phyloP scores from a whole-genome alignment of 2,113 vertebrate genomes.

The Tragelaphus imberbis region DNA sequence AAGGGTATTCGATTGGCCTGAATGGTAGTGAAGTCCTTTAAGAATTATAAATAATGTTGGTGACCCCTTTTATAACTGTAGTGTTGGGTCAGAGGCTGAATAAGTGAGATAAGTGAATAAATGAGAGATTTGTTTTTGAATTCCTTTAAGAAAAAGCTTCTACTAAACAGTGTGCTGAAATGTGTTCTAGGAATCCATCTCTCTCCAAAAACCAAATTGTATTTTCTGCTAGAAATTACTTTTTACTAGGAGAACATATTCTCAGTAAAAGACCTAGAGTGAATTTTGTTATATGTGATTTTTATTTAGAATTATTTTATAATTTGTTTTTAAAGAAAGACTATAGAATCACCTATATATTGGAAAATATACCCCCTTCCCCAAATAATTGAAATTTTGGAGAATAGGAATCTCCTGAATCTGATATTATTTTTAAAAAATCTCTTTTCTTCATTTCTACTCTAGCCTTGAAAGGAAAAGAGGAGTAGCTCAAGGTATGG shows the following conservation, averaged over 20 bases:
- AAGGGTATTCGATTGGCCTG: background rate
- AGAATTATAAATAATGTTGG: background rate
- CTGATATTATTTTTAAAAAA: background rate
- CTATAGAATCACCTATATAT: background rate
- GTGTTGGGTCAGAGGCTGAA: background rate
- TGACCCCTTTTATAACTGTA: background rate
- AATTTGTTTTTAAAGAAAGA: background rate
- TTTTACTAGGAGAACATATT: background rate
- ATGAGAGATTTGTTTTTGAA: background rate
- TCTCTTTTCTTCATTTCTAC: background rate
- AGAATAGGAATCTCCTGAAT: background rate
- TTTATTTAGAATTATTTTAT: background rate
- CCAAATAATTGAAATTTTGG: background rate
- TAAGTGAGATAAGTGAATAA: background rate
- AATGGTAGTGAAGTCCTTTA: background rate
- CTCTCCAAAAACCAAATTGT: background rate
- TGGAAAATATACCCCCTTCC: background rate
- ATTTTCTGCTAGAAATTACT: slow-evolving; percentile 11
- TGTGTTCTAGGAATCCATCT: background rate
- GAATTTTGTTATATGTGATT: background rate
- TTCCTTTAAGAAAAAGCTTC: slow-evolving; percentile 3
- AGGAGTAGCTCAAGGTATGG: background rate
- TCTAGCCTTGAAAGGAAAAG: background rate
- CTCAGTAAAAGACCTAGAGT: background rate
- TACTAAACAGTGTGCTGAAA: background rate